A percentile compares a stretch with the other conserved stretches of the same genome.
phyloP scores from a whole-genome alignment of 2,888 invertebrate species.

The Marronus borbonicus region DNA sequence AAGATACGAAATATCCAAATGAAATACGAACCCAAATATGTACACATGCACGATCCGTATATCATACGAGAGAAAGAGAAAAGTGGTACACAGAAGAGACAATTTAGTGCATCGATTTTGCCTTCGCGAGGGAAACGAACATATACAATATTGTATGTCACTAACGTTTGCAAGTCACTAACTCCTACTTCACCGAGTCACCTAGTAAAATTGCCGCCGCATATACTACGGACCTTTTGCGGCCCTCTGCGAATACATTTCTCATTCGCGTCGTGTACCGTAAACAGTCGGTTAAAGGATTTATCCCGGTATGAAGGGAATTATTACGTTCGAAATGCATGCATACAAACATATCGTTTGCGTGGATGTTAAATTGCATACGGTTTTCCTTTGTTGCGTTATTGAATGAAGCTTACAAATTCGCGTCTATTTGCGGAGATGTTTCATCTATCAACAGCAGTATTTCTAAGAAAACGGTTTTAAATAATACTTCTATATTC shows the following conservation, averaged over 20 bases:
- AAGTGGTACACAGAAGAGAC: background rate
- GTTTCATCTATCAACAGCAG: no score
- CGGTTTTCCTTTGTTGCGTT: no score
- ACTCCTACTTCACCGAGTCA: slow-evolving; percentile 2
- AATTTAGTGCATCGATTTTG: background rate
- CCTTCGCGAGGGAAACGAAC: background rate
- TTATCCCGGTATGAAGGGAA: slow-evolving; percentile 3
- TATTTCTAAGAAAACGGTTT: background rate
- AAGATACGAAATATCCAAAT: no score
- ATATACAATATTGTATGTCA: background rate
- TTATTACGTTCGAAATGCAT: slow-evolving; percentile 5
- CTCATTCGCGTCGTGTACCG: background rate
- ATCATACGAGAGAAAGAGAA: no score
- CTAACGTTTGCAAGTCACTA: no score
- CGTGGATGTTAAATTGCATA: no score
- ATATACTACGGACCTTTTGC: background rate
- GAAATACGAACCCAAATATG: background rate
- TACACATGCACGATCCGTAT: background rate
- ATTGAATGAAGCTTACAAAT: no score
- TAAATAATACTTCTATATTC: background rate
- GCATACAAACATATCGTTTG: background rate
- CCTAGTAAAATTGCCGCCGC: background rate
- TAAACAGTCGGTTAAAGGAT: slow-evolving; percentile 15
- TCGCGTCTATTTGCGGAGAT: no score
- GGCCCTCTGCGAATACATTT: background rate